Evolutionary conservation across 2,888 invertebrate species (phyloP).

Genomic region (Morpho deidamia): DNA sequence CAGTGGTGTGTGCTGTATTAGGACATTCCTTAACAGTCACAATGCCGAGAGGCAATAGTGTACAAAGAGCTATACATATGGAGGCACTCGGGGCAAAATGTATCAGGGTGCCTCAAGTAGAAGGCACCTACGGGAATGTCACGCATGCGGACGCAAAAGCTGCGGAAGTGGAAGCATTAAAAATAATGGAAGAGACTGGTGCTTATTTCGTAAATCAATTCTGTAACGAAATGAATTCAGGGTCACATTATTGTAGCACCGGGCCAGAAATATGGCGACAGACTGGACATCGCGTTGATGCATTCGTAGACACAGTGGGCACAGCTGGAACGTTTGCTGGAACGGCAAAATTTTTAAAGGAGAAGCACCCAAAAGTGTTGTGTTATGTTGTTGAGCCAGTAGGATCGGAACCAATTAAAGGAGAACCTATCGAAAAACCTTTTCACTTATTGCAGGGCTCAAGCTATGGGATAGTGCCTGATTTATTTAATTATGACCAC

Average conservation of each 20-base stretch:
- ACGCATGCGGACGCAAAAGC: constrained; percentile 58
- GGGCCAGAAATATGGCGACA: constrained; percentile 71
- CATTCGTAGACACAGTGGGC: constrained; percentile 61
- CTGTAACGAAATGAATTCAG: constrained; percentile 48
- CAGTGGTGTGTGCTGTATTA: constrained; percentile 64
- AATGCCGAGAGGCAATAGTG: constrained; percentile 68
- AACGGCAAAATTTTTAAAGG: constrained; percentile 37
- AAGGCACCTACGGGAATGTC: constrained; percentile 65
- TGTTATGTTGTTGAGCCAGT: constrained; percentile 60
- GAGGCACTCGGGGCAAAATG: constrained; percentile 67
- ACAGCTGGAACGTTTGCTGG: constrained; percentile 59
- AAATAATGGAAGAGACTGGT: constrained; percentile 46
- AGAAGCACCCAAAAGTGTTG: constrained; percentile 50
- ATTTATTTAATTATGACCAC: constrained; percentile 53
- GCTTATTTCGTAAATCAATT: constrained; percentile 66
- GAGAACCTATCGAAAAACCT: constrained; percentile 58
- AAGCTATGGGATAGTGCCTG: constrained; percentile 62
- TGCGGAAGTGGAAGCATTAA: constrained; percentile 54
- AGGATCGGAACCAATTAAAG: constrained; percentile 62
- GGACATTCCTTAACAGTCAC: constrained; percentile 61
- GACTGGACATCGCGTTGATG: constrained; percentile 62
- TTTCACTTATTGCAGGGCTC: constrained; percentile 67
- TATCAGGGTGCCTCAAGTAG: constrained; percentile 61
- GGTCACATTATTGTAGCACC: constrained; percentile 57
- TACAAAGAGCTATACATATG: constrained; percentile 65